phyloP scores from a whole-genome alignment of 2,113 vertebrate genomes.

The Xenopus borealis region DNA sequence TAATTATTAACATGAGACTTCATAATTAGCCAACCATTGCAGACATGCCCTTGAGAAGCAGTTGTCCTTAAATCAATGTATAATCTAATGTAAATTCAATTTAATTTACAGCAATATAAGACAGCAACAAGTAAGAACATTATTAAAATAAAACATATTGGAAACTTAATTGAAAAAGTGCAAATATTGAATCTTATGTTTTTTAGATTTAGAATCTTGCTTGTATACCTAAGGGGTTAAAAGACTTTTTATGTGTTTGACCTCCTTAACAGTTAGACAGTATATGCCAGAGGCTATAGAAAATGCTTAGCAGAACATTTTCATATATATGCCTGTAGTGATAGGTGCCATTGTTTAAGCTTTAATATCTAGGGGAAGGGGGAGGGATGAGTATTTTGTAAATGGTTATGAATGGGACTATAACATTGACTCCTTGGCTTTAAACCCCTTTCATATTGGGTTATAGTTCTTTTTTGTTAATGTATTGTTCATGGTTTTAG shows the following conservation, averaged over 20 bases:
- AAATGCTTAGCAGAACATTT: slow-evolving; percentile 21
- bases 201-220: background rate
- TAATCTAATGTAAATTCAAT: background rate
- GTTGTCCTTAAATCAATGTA: background rate
- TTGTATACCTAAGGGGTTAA: background rate
- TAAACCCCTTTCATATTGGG: no score
- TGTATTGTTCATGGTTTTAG: no score
- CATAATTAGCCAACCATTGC: background rate
- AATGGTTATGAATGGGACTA: no score
- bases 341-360: no score
- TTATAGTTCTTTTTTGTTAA: no score
- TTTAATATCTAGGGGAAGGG: no score
- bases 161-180: no score
- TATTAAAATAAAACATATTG: no score
- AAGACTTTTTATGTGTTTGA: slow-evolving; percentile 30
- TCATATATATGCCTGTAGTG: slow-evolving; percentile 23
- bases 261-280: slow-evolving; percentile 31
- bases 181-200: background rate
- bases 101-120: background rate
- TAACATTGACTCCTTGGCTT: no score
- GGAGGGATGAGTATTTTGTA: no score
- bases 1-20: background rate
- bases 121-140: no score
- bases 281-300: slow-evolving; percentile 17
- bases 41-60: background rate